Conservation (phyloP, 2,888 invertebrate species). For the Tipula lateralis region DNA sequence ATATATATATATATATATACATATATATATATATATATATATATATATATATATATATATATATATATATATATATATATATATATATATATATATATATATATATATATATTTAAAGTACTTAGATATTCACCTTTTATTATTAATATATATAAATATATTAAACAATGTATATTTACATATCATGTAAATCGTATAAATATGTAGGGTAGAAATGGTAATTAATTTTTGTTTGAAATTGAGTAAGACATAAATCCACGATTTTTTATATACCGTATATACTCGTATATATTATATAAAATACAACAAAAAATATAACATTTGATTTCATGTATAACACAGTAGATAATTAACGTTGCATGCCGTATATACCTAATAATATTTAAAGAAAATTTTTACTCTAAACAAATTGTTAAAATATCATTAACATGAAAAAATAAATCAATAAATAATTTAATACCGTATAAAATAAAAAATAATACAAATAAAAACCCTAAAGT, state of each 20-base stretch:
- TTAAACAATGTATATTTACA: background rate
- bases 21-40: too few relatives aligned
- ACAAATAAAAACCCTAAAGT: too few relatives aligned
- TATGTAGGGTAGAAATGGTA: background rate
- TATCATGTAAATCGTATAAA: background rate
- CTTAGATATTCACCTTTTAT: background rate
- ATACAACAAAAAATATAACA: background rate
- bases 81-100: too few relatives aligned
- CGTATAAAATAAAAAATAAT: too few relatives aligned
- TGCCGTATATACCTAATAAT: background rate
- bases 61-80: too few relatives aligned
- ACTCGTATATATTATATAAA: too few relatives aligned
- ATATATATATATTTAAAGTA: background rate
- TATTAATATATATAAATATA: background rate
- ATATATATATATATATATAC: too few relatives aligned
- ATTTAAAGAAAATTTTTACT: background rate
- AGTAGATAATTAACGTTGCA: background rate
- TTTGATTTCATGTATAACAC: conserved; percentile 1
- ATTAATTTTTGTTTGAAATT: background rate
- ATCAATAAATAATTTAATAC: background rate
- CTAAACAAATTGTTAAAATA: background rate
- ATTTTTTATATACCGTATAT: background rate
- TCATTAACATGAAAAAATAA: background rate
- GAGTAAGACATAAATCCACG: background rate
- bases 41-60: too few relatives aligned